Base-by-base conservation (phyloP, 2,797 vertebrate species). In the Clarias platycephalus region DNA sequence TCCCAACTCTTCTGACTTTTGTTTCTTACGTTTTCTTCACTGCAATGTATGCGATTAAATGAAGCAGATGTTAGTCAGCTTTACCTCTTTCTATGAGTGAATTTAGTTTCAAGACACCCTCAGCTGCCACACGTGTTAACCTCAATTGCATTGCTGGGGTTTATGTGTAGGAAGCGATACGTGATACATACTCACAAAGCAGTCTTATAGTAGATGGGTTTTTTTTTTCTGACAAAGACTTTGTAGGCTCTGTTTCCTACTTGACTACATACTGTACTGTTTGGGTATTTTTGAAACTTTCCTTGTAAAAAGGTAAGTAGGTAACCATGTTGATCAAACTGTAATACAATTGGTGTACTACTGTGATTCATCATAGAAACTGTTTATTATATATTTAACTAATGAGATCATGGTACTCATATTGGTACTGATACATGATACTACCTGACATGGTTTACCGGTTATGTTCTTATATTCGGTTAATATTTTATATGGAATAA, bases 101-200 rank as follows among this genome's bases (percentile, higher is more conserved):
- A 15, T 67, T 28, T 70, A 86, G 64, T 89, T 87, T 89, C 80
- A 77, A 63, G 76, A 77, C 70, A 20, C 82, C 2, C 60, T 77
- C 72, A 0, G 2, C 75, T 84, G 57, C 26, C 28, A 5, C 49
- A 87, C 31, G 76, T 86, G 88, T 86, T 88, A 88, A 89, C 88
- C 88, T 85, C 86, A 87, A 84, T 55, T 74, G n/a, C 62, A 64
- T n/a, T 2, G 16, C 60, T 71, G 34, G 62, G 79, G 71, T 82
- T 82, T 31, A 58, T 79, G 78, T 80, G 62, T 57, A 58, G 82
- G 83, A 89, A 86, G 68, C 24, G 6, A 66, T 13, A n/a, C 28
- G 10, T 37, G 76, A 28, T n/a, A 24, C 55, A 78, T 71, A 34
- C 68, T 80, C 67, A 18, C 20, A 34, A 18, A 53, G 44, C 24